Evolutionary conservation across 2,888 invertebrate genomes (phyloP).

Genomic region (Drosophila vallismaia): DNA sequence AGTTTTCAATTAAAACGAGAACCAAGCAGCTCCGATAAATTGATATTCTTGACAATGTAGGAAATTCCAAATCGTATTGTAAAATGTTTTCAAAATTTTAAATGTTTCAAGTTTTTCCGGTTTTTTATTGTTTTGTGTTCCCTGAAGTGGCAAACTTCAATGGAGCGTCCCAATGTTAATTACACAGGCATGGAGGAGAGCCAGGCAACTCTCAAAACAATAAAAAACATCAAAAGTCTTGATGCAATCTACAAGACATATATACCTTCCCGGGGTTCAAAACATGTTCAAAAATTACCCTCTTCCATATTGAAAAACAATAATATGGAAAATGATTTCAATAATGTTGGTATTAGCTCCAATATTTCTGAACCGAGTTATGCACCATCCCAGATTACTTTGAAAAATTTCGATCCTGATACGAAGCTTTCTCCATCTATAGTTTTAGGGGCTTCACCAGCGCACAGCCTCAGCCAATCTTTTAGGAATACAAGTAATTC

Average conservation of each 20-base stretch:
- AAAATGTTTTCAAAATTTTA: background rate
- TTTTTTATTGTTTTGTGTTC: background rate
- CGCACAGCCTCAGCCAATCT: background rate
- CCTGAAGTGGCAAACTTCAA: background rate
- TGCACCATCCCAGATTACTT: background rate
- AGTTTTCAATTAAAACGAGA: background rate
- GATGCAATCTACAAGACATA: background rate
- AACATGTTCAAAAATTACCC: background rate
- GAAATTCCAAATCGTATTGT: background rate
- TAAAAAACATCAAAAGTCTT: background rate
- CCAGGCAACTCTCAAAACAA: background rate
- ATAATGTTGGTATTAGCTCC: no score
- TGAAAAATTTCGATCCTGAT: background rate
- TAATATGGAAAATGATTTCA: no score
- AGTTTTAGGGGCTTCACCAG: background rate
- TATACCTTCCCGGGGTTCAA: background rate
- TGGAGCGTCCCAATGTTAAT: background rate
- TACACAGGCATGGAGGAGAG: background rate
- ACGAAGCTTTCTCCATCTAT: background rate
- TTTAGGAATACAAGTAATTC: background rate
- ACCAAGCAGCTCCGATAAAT: background rate
- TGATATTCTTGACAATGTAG: background rate
- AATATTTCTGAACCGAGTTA: background rate
- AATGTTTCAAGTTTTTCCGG: background rate
- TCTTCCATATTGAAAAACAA: background rate